Percentiles rank a stretch among this genome's conserved stretches.
Evolutionary conservation across 2,113 vertebrate genomes (phyloP).

Genomic region (Atrichornis clamosus): DNA sequence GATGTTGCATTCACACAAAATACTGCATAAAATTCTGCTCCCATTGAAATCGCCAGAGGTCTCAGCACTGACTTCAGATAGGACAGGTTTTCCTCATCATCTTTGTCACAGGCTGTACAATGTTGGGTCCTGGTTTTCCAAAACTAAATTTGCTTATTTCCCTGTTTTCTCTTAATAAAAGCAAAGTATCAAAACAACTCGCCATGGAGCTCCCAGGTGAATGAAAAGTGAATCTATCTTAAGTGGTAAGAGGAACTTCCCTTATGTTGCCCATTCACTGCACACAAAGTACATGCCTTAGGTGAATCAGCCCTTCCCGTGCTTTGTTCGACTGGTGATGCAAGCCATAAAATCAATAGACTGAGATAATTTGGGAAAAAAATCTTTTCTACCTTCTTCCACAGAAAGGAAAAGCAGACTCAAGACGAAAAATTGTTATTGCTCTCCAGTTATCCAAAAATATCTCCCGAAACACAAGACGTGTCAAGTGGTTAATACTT

Average conservation of each 20-base stretch:
- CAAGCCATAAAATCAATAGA: neutral
- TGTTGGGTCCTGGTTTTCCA: neutral
- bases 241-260: neutral
- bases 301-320: neutral
- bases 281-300: neutral
- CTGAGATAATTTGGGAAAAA: neutral
- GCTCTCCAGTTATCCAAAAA: neutral
- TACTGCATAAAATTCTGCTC: neutral
- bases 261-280: neutral
- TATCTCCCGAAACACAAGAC: neutral
- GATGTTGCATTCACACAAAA: neutral
- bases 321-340: neutral
- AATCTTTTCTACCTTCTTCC: neutral
- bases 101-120: neutral
- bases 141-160: neutral
- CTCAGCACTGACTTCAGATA: neutral
- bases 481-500: slow-evolving; percentile 32
- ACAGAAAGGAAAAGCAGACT: neutral
- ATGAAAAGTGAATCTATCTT: neutral
- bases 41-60: neutral
- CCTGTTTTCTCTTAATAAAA: neutral
- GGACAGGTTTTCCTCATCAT: neutral
- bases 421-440: neutral
- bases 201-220: neutral
- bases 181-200: neutral